Base-by-base conservation (phyloP, 2,113 vertebrate genomes). In the Dicentrarchus labrax region DNA sequence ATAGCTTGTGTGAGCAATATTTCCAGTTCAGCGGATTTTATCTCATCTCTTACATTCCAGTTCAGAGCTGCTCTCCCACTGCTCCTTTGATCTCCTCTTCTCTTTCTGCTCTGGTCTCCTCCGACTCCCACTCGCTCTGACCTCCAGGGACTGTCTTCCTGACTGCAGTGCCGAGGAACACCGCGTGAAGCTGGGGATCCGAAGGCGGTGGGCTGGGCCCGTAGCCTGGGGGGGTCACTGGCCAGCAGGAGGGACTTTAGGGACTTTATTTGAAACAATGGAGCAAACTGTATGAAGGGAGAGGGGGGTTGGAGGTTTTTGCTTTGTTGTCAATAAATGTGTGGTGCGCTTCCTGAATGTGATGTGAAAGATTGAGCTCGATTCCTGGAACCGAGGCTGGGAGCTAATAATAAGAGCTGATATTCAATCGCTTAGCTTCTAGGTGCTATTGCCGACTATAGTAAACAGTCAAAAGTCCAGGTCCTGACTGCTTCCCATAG, bases 281-380 rank as follows among this genome's bases (percentile, higher is more conserved):
- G 53, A 5, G 17, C 45, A 19, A 86, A 87, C 79, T 86, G 83
- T 87, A 81, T 59, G 62, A 6, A 62, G 77, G 6, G 43, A 65
- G 57, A 73, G 39, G 36, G 21, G 86, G 9, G 64, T 13, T 88
- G 85, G 83, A 82, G 65, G 64, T 41, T 85, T 72, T 93, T 94
- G 89, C 81, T 80, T 90, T 92, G 90, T 86, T 90, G 93, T 62
- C 80, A 94, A 94, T 96, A 96, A 95, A 94, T 87, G 87, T 90
- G 80, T 54, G 54, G 22, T 24, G 84, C 84, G 94, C 85, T 87
- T 71, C 90, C 90, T 41, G 72, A 73, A 92, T 91, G 47, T 53
- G 30, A 59, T 38, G 75, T 65, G 70, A 81, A 8, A 64, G 84
- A 79, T 21, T 72, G 75, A 51, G 56, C 24, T 36, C 50, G 6